phyloP scores from a whole-genome alignment of 2,113 vertebrate genomes.

The Sminthopsis crassicaudata region DNA sequence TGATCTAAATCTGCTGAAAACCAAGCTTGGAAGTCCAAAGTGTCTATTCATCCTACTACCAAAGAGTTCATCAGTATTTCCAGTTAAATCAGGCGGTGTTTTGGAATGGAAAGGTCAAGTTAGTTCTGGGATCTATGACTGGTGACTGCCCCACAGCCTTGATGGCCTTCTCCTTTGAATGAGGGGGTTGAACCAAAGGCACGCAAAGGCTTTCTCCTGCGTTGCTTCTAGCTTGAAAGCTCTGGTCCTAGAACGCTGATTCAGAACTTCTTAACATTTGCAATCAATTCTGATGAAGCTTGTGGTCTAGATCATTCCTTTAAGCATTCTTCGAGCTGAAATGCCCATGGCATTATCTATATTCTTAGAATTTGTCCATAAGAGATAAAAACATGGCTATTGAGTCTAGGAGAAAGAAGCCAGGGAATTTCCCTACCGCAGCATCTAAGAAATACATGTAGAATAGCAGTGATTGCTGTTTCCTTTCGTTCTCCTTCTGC shows the following conservation, averaged over 20 bases:
- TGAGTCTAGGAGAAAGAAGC: neutral
- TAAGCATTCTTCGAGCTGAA: neutral
- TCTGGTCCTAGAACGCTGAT: neutral
- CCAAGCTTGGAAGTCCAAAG: neutral
- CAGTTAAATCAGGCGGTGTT: neutral
- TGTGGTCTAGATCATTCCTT: neutral
- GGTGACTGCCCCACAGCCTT: neutral
- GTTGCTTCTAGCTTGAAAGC: neutral
- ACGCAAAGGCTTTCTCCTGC: neutral
- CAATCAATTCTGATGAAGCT: neutral
- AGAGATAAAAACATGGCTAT: neutral
- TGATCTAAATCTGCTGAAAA: neutral
- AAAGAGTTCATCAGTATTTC: neutral
- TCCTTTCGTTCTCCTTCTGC: neutral
- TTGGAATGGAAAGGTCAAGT: neutral
- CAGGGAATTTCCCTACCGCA: neutral
- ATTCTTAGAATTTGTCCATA: neutral
- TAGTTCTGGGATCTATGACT: neutral
- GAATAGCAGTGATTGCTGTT: neutral
- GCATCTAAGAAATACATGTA: neutral
- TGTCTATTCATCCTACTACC: neutral
- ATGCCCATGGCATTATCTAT: neutral
- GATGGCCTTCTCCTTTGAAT: neutral
- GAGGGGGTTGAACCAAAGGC: neutral
- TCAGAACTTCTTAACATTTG: neutral